phyloP scores from a whole-genome alignment of 2,888 invertebrate species.

The Meghimatium bilineatum region DNA sequence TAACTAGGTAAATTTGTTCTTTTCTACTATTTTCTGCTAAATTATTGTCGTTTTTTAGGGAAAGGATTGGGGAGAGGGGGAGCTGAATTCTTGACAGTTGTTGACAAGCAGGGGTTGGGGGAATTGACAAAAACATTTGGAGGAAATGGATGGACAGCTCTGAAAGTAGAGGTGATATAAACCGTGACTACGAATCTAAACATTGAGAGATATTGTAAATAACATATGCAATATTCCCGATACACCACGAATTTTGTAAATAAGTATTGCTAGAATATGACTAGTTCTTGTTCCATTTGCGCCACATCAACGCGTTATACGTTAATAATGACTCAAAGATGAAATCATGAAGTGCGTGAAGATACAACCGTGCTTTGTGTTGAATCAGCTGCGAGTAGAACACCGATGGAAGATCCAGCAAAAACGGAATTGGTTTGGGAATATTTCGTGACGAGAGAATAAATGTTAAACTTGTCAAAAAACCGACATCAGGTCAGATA shows the following conservation, averaged over 20 bases:
- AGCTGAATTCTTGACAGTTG: too few relatives aligned
- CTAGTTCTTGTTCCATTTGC: not conserved
- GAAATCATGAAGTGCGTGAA: constrained; percentile 30
- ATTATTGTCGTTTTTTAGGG: too few relatives aligned
- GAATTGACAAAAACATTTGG: too few relatives aligned
- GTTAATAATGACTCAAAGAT: constrained; percentile 24
- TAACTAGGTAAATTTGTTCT: too few relatives aligned
- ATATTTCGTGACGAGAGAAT: not conserved
- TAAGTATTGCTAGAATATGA: not conserved
- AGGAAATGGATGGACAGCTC: too few relatives aligned
- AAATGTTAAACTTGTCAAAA: constrained; percentile 43
- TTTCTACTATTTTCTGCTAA: too few relatives aligned
- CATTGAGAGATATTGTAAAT: not conserved
- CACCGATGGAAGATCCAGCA: constrained; percentile 3
- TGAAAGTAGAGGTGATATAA: too few relatives aligned
- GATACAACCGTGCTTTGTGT: not conserved
- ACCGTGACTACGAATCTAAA: too few relatives aligned
- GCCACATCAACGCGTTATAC: not conserved
- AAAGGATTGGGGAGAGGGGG: too few relatives aligned
- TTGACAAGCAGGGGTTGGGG: too few relatives aligned
- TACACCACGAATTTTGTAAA: not conserved
- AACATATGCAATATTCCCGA: not conserved
- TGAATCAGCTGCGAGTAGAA: constrained; percentile 20
- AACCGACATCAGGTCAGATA: constrained; percentile 26
- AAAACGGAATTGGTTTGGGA: not conserved